Conservation (phyloP, 2,113 vertebrate genomes). For the Paradoxurus hermaphroditus region DNA sequence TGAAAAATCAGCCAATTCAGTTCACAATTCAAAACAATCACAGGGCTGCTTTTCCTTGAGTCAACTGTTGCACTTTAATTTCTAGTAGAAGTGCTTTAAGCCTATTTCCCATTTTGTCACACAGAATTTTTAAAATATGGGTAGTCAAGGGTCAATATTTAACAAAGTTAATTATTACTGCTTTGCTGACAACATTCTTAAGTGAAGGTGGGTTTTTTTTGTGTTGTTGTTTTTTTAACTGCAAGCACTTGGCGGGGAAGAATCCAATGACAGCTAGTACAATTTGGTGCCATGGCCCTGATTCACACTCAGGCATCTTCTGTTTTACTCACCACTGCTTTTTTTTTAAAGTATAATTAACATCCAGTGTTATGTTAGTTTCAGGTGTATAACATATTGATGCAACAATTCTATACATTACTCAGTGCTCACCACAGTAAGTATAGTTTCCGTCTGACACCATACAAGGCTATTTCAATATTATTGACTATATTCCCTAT, state of each 20-base stretch:
- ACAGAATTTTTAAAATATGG: neutral
- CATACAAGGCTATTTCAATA: neutral
- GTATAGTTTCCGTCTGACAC: neutral
- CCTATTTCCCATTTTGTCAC: neutral
- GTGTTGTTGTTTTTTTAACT: neutral
- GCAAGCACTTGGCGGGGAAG: neutral
- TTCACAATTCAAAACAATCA: neutral
- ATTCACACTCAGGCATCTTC: neutral
- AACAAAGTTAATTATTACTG: neutral
- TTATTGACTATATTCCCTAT: neutral
- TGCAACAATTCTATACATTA: neutral
- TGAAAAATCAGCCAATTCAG: conserved; percentile 31
- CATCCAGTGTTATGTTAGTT: neutral
- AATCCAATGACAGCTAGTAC: neutral
- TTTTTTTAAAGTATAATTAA: neutral
- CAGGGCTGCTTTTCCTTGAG: neutral
- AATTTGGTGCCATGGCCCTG: neutral
- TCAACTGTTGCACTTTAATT: neutral
- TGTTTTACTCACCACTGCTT: neutral
- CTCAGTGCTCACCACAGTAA: neutral
- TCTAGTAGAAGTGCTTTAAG: neutral
- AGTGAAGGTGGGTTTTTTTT: neutral
- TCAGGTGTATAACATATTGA: neutral
- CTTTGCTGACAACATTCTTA: neutral
- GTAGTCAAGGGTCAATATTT: neutral